phyloP scores from a whole-genome alignment of 2,888 invertebrate species.

The Limnephilus lunatus region DNA sequence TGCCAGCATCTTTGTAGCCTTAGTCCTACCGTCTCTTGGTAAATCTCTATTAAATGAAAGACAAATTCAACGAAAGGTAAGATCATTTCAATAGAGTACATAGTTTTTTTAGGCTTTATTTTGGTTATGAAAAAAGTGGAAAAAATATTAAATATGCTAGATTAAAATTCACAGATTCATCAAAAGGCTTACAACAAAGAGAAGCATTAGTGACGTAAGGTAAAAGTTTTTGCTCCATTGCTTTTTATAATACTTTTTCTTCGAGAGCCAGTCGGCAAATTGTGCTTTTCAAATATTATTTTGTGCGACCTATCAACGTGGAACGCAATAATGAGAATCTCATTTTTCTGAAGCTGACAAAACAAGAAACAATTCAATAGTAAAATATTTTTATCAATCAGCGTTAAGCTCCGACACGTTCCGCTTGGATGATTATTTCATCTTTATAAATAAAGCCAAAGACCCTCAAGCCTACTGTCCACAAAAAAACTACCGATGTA shows the following conservation, averaged over 20 bases:
- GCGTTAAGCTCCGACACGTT: conserved; percentile 19
- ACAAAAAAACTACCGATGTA: neutral
- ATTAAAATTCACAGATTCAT: neutral
- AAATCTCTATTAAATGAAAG: neutral
- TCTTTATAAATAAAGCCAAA: conserved; percentile 2
- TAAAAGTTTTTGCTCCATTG: neutral
- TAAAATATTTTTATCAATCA: conserved; percentile 35
- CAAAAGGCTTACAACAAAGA: neutral
- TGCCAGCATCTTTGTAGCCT: no score
- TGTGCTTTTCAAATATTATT: neutral
- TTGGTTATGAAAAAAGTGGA: neutral
- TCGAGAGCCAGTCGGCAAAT: neutral
- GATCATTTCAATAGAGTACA: neutral
- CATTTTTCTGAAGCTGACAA: neutral
- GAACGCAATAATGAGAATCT: conserved; percentile 11
- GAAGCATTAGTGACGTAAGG: neutral
- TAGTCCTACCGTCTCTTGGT: neutral
- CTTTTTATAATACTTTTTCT: neutral
- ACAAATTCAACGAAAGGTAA: neutral
- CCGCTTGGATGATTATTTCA: conserved; percentile 4
- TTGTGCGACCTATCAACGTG: neutral
- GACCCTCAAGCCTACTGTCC: neutral
- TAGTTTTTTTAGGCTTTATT: neutral
- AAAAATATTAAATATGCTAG: neutral
- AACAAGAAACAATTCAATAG: neutral